A percentile compares a stretch with the other conserved stretches of the same genome.
phyloP scores from a whole-genome alignment of 1,140 invertebrate genomes.

The Diachasmimorpha longicaudata region DNA sequence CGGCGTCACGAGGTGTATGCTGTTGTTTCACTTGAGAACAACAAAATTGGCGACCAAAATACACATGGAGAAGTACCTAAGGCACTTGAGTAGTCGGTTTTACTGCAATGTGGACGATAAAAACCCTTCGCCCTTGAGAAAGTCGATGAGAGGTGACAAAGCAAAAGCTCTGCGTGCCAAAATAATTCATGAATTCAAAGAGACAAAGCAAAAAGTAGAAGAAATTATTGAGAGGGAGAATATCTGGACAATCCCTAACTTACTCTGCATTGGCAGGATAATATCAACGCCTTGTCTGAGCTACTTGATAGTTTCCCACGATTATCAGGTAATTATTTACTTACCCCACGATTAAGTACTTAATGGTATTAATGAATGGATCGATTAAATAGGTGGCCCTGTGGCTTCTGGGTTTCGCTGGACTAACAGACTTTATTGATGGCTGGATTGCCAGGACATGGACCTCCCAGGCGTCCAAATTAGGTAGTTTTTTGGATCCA shows the following conservation, averaged over 20 bases:
- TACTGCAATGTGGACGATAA: constrained; percentile 45
- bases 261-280: constrained; percentile 85
- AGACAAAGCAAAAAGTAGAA: constrained; percentile 52
- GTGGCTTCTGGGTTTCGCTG: constrained; percentile 53
- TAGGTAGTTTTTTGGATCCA: constrained; percentile 96
- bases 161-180: constrained; percentile 44
- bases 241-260: constrained; percentile 92
- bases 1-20: background rate
- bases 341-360: background rate
- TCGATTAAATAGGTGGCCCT: constrained; percentile 45
- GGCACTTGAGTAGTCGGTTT: constrained; percentile 37
- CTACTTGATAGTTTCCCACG: constrained; percentile 80
- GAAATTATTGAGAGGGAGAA: constrained; percentile 75
- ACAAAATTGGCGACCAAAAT: background rate
- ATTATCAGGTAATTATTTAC: constrained; percentile 67
- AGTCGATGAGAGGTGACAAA: constrained; percentile 32
- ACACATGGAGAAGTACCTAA: constrained; percentile 40
- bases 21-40: background rate
- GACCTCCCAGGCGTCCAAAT: constrained; percentile 86
- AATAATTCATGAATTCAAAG: constrained; percentile 47
- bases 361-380: background rate
- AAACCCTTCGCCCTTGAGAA: constrained; percentile 33
- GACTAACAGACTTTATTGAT: constrained; percentile 69
- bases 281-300: constrained; percentile 84
- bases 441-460: constrained; percentile 95